Evolutionary conservation across 1,140 invertebrate genomes (phyloP), one percentile per base, ranked within the genome.

Genomic region (Euura lappo): DNA sequence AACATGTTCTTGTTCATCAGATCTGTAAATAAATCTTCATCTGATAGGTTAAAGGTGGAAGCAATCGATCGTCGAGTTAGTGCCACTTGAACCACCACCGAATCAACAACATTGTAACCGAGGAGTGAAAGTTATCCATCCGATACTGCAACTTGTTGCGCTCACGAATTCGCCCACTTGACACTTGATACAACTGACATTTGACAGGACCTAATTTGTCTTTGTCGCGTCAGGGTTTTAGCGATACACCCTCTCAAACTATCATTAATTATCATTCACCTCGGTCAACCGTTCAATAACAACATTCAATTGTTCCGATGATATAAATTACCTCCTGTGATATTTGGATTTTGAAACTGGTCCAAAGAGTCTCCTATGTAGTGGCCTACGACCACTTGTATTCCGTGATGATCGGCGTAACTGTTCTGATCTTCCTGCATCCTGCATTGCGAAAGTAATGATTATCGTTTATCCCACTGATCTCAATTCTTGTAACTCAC

Each of bases 1-100:
- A 94, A 98, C 84, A 93, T 91, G 84, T 97, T 97, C 72, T 90
- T 88, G 82, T 97, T 95, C 76, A 97, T 89, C 74, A 95, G 86
- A 79, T 96, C 96, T 95, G 87, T 64, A 90, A 90, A 79, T 69
- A 74, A 68, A 72, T 60, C 51, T 60, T 60, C 51, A 6, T 11
- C 51, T 60, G 13, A 60, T 60, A 60, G 13, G 13, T 60, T 60
- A 60, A 28, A 28, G 8, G 8, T 2, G 10, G 13, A 8, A 11
- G 51, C 51, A 3, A 11, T 4, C 51, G 3, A 60, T 60, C 6
- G 51, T 0, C 13, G 51, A 8, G 51, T 3, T 11, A 60, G 13
- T 60, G 51, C 8, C 51, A 60, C 51, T 60, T 60, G 3, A n/a
- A n/a, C 51, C 13, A n/a, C 6, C 8, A 6, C 51, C 13, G 51